Base-by-base conservation (phyloP, 2,113 vertebrate species). In the Gymnobelideus leadbeateri region DNA sequence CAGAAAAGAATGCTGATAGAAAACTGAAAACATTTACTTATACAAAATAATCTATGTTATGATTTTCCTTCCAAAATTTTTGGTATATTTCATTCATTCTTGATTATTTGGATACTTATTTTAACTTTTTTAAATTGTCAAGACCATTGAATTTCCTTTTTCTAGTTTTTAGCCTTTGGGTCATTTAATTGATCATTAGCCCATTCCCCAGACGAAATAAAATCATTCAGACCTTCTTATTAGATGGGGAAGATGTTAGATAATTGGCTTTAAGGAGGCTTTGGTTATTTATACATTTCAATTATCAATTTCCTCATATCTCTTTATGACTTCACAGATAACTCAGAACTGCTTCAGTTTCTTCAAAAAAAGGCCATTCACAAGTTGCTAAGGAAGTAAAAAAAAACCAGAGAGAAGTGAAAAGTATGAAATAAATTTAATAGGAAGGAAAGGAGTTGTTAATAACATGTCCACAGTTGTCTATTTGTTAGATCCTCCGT, bases 271-370 rank as follows among this genome's bases (percentile, higher is more conserved):
- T 1, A 53, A 92, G 53, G 26, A 92, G 84, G 55, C 24, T 95
- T 92, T 96, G 10, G 51, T 91, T 89, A 61, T 61, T 61, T 61
- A 31, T 61, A 9, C 57, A 31, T 61, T 61, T 61, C 55, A 57
- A 25, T 57, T 28, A 57, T 28, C 55, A 9, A 57, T 57, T 57
- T 57, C 21, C 55, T 57, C 28, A 10, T 57, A 57, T 26, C 26
- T 57, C 55, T 26, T 61, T 31, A 37, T 61, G 28, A 12, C 31
- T 61, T 94, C 7, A 68, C 24, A 23, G 7, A 91, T 91, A 93
- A 53, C 3, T 90, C 90, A 96, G 8, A 89, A 89, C 89, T 94
- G 2, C 21, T 52, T 91, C 77, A 92, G 93, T 96, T 93, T 1
- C 4, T 61, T 61, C 10, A 31, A 61, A 61, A 55, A 89, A 92